phyloP scores from a whole-genome alignment of 2,888 invertebrate species.

The Synergus laeviventris region DNA sequence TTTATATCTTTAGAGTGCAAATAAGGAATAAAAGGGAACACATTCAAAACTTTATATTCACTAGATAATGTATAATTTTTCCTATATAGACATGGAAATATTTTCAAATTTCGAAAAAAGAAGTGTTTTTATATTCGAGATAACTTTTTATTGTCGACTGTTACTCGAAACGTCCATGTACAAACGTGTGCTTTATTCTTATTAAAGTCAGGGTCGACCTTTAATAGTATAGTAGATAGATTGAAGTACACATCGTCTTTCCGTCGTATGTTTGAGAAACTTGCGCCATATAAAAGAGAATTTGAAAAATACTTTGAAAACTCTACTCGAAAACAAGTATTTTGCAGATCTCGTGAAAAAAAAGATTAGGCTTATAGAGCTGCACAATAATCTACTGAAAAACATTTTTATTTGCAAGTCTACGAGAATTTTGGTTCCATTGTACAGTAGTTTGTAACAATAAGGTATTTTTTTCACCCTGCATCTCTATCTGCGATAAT shows the following conservation, averaged over 20 bases:
- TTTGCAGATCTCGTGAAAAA: background rate
- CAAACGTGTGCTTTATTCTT: conserved; percentile 69
- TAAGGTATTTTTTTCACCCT: background rate
- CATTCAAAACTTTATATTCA: background rate
- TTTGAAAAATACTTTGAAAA: background rate
- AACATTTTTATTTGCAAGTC: background rate
- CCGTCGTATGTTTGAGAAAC: conserved; percentile 22
- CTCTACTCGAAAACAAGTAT: background rate
- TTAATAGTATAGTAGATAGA: conserved; percentile 6
- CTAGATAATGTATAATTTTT: background rate
- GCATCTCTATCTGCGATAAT: conserved; percentile 10
- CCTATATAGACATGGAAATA: background rate
- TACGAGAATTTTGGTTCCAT: background rate
- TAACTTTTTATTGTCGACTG: conserved; percentile 50
- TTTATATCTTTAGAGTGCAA: conserved; percentile 33
- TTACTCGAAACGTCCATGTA: conserved; percentile 65
- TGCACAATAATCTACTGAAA: conserved; percentile 2
- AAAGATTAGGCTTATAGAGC: conserved; percentile 8
- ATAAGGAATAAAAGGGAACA: background rate
- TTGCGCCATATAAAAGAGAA: background rate
- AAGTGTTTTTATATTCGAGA: conserved; percentile 6
- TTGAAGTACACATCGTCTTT: conserved; percentile 30
- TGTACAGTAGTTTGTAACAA: background rate
- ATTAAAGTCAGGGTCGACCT: conserved; percentile 53
- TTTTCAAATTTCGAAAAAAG: background rate